phyloP scores from a whole-genome alignment of 2,113 vertebrate species.

The Carollia perspicillata region DNA sequence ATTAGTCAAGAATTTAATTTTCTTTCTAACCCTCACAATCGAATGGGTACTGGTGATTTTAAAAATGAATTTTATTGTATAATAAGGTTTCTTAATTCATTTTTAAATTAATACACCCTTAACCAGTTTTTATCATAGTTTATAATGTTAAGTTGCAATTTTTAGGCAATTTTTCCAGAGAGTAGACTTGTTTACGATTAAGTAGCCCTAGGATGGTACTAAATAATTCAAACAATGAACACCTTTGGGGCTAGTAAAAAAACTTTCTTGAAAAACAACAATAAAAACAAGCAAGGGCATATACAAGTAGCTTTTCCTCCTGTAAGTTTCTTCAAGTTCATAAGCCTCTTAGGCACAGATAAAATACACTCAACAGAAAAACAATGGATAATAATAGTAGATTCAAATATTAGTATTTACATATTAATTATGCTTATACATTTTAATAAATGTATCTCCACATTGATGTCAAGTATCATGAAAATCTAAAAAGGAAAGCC shows the following conservation, averaged over 20 bases:
- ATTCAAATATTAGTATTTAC: background rate
- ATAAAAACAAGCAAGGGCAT: slow-evolving; percentile 6
- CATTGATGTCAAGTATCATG: background rate
- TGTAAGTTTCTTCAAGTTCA: slow-evolving; percentile 15
- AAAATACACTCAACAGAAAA: background rate
- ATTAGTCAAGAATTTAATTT: background rate
- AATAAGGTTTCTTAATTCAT: background rate
- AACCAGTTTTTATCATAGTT: slow-evolving; percentile 18
- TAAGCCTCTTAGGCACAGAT: background rate
- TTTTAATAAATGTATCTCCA: background rate
- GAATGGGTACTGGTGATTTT: background rate
- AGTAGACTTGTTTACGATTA: slow-evolving; percentile 44
- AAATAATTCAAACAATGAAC: slow-evolving; percentile 54
- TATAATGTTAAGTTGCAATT: slow-evolving; percentile 30
- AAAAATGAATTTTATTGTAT: background rate
- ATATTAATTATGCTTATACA: background rate
- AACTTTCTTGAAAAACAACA: background rate
- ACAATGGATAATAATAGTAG: background rate
- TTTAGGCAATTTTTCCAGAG: slow-evolving; percentile 28
- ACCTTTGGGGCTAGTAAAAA: slow-evolving; percentile 51
- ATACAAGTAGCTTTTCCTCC: slow-evolving; percentile 1
- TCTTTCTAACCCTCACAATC: background rate
- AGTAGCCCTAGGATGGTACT: slow-evolving; percentile 48
- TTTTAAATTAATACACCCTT: background rate
- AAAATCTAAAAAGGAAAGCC: background rate